Base-by-base conservation (phyloP, 2,113 vertebrate species). In the Panurus biarmicus region DNA sequence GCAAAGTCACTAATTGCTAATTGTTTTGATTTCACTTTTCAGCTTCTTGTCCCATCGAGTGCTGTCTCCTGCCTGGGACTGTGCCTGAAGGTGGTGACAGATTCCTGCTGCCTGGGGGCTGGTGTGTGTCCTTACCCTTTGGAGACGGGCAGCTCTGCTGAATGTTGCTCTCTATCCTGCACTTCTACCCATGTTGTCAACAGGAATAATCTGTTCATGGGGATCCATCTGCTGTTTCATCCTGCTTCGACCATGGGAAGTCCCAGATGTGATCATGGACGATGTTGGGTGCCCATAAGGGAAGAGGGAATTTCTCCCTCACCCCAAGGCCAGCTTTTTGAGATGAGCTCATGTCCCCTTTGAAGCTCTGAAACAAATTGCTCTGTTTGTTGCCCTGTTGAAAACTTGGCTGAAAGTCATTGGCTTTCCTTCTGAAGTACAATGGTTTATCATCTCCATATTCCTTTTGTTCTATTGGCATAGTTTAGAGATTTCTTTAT, bases 11-110 rank as follows among this genome's bases (percentile, higher is more conserved):
- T 93, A 84, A 77, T 64, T 70, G 33, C 36, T 56, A 82, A 87
- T 70, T 70, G 40, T 64, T 95, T 82, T 94, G 71, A 80, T 93
- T 95, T 85, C 36, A 51, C 64, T 93, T 94, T 85, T 83, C 42
- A 70, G 58, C 47, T 91, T 29, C 35, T 89, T 60, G 26, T 76
- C 36, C 66, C 33, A 12, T 24, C 0, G 3, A 64, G 14, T 17
- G 25, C 28, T 38, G 44, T 73, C 38, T 92, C 23, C 60, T 92
- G 60, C 48, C 24, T 76, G 70, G 58, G 61, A 47, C 48, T 2
- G 9, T 85, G 33, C 54, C 54, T 58, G 58, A 70, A 75, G 57
- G 35, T 54, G 70, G 76, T 80, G 56, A 74, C 40, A 70, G 53
- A 48, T 53, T 58, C 35, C 69, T 88, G 75, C 22, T 65, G 50